Base-by-base conservation (phyloP, 2,888 invertebrate species). In the Podabrus alpinus region DNA sequence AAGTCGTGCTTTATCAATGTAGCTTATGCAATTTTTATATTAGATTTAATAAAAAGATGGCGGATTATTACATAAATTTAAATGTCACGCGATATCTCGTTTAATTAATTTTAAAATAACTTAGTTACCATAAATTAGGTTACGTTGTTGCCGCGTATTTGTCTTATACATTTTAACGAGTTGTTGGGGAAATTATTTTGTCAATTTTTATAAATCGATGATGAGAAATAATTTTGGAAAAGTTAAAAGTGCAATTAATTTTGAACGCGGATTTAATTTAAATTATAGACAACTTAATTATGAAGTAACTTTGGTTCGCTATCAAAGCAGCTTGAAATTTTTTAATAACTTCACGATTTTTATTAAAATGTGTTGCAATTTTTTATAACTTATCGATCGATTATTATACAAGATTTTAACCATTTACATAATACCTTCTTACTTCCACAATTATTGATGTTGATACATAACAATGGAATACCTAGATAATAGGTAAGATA, bases 401-500 rank as follows among this genome's bases (percentile, higher is more conserved):
- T 45, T 45, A 45, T 45, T 45, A 45, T n/a, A 45, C 45, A 45
- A 45, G 45, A 45, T 45, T 45, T 13, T 45, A 45, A 45, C 45
- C n/a, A n/a, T 45, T 29, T 45, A 66, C 71, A 71, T 74, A 74
- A 74, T 74, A 74, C 66, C 71, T 74, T 74, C 71, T 74, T 74
- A 71, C 71, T 71, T 67, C 71, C 71, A 67, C 61, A 73, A 73
- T 69, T 69, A 45, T 45, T 45, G 73, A 73, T 73, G 66, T 68
- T 66, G 64, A 68, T 60, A 62, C 67, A 15, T 15, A 70, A 74
- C 74, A 74, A 74, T 71, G 70, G 70, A 71, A 71, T 74, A 71
- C 62, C 70, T 74, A 74, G 74, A 74, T 74, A 74, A 74, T 74
- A 74, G 74, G 61, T 67, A 61, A 74, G 71, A 74, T 74, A 71